Evolutionary conservation across 2,113 vertebrate genomes (phyloP), one percentile per base, ranked within the genome.

Genomic region (Corydoras sp.): DNA sequence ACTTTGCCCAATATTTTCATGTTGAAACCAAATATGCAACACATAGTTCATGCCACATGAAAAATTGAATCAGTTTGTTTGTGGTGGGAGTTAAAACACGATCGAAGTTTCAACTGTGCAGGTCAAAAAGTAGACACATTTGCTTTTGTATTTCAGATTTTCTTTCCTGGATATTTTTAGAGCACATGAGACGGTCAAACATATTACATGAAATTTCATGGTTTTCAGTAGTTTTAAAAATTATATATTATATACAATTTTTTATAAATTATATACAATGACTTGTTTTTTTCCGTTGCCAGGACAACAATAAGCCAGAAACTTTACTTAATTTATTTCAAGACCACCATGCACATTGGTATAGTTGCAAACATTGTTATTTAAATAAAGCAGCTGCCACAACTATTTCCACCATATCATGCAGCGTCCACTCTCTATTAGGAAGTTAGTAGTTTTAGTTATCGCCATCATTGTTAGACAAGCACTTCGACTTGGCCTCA

Each of bases 1-100:
- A 58, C 62, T 11, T 30, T 35, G 64, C 73, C 73, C 32, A 4
- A 48, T 11, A 58, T 29, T 60, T 10, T 29, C 15, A 32, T 29
- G 63, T 73, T 73, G 69, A 76, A 69, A 72, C 61, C 29, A 0
- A 66, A 72, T 69, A 29, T 8, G 4, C 2, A 4, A 6, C 31
- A 35, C 48, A 43, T 9, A 30, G 29, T 61, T 62, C 64, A 58
- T 74, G 72, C 12, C 30, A n/a, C n/a, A 62, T 56, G 65, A 69
- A 32, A 69, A 59, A 56, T 51, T 48, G 50, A 31, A 71, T 67
- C 68, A 15, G 69, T 69, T 65, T 59, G 62, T 72, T 62, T 65
- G 61, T 29, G 1, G 53, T 59, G 58, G 74, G 76, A 58, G 69
- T 53, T 15, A 12, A 66, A 69, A 58, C 3, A 43, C 4, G 12